phyloP scores from a whole-genome alignment of 2,113 vertebrate species.

The Geococcyx californianus region DNA sequence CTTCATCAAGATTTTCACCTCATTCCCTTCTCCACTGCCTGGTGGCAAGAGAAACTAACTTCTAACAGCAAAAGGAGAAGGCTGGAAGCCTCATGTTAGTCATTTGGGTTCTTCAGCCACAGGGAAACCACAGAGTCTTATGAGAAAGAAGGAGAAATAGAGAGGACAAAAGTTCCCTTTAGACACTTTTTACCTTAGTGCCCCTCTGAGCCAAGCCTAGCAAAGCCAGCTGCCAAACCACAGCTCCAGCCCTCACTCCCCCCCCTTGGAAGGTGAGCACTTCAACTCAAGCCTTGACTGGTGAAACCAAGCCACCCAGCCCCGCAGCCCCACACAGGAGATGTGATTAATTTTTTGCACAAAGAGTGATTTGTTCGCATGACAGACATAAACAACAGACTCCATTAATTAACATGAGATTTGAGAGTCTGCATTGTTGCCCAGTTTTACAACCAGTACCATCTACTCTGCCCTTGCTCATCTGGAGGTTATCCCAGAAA shows the following conservation, averaged over 20 bases:
- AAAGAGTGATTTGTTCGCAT: conserved; percentile 39
- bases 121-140: neutral
- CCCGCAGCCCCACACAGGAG: neutral
- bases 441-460: neutral
- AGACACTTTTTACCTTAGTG: neutral
- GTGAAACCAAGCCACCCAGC: conserved; percentile 12
- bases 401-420: conserved; percentile 41
- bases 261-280: neutral
- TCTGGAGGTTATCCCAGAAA: neutral
- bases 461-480: neutral
- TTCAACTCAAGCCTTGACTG: neutral
- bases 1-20: neutral
- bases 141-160: neutral
- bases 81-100: neutral
- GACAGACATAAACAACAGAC: conserved; percentile 46
- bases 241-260: neutral
- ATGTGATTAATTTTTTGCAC: conserved; percentile 48
- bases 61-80: neutral
- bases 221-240: neutral
- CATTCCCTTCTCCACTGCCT: neutral
- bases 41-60: neutral
- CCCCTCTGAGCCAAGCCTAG: neutral
- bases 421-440: neutral
- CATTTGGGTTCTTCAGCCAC: neutral
- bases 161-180: neutral